Evolutionary conservation across 1,140 invertebrate species (phyloP).

Genomic region (Nilaparvata lugens): DNA sequence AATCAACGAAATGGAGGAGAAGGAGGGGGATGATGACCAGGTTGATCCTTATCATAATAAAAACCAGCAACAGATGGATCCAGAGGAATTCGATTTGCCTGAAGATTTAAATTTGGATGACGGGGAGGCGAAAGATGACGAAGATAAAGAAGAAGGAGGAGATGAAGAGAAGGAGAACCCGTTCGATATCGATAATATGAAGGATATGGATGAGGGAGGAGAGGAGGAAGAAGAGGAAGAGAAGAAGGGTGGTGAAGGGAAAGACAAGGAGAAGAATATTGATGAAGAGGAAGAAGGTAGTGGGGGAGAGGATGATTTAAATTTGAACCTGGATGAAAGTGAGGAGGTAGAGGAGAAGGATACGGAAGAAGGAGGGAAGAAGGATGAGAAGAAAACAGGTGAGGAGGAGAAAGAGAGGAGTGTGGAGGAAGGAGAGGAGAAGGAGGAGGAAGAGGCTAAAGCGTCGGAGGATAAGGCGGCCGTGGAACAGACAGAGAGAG

Average conservation of each 20-base stretch:
- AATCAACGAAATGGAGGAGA: constrained; percentile 69
- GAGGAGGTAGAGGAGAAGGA: constrained; percentile 31
- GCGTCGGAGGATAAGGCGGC: constrained; percentile 46
- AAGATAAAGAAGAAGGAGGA: constrained; percentile 46
- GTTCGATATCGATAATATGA: constrained; percentile 73
- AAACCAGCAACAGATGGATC: constrained; percentile 55
- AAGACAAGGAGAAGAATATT: constrained; percentile 25
- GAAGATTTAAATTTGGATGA: constrained; percentile 78
- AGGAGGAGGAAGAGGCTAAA: constrained; percentile 40
- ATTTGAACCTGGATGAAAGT: constrained; percentile 28
- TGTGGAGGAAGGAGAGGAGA: constrained; percentile 37
- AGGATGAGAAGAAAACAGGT: constrained; percentile 33
- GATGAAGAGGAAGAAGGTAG: constrained; percentile 28
- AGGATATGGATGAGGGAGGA: constrained; percentile 35
- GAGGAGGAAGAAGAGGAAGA: constrained; percentile 18
- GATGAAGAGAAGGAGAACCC: constrained; percentile 63
- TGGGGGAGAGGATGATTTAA: constrained; percentile 25
- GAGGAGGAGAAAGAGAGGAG: constrained; percentile 32
- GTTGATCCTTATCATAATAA: constrained; percentile 73
- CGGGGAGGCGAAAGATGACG: constrained; percentile 43
- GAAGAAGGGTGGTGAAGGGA: too few species aligned
- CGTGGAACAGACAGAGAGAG: constrained; percentile 31
- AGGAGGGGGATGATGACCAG: constrained; percentile 73
- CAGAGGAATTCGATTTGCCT: constrained; percentile 76
- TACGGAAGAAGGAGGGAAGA: constrained; percentile 29